Conservation (phyloP, 2,113 vertebrate species). For the Rhea americana region DNA sequence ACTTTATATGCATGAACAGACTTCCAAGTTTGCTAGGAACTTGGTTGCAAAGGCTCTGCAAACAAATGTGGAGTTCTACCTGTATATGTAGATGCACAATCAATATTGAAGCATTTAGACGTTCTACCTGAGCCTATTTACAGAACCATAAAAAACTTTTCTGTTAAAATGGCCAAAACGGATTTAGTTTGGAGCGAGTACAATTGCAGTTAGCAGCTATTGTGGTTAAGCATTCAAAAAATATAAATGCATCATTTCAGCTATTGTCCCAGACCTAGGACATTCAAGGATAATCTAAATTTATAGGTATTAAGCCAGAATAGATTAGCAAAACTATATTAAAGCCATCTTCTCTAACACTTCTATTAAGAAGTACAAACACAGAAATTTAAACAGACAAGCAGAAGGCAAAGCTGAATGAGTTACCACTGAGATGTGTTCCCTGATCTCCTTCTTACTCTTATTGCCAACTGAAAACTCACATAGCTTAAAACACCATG, state of each 20-base stretch:
- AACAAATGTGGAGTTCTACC: background rate
- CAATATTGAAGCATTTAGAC: background rate
- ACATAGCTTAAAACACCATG: background rate
- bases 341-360: background rate
- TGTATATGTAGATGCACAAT: background rate
- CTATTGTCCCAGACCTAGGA: background rate
- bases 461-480: background rate
- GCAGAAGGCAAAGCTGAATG: background rate
- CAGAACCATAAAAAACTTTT: background rate
- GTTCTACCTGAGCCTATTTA: background rate
- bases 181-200: background rate
- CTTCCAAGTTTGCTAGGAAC: background rate
- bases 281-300: background rate
- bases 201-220: background rate
- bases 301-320: background rate
- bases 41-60: background rate
- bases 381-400: background rate
- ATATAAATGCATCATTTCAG: background rate
- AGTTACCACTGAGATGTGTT: background rate
- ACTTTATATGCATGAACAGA: background rate
- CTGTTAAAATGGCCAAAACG: background rate
- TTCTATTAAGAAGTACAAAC: background rate
- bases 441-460: background rate
- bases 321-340: background rate
- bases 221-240: background rate